phyloP scores from a whole-genome alignment of 2,797 vertebrate genomes.

The Gymnoscopelus braueri region DNA sequence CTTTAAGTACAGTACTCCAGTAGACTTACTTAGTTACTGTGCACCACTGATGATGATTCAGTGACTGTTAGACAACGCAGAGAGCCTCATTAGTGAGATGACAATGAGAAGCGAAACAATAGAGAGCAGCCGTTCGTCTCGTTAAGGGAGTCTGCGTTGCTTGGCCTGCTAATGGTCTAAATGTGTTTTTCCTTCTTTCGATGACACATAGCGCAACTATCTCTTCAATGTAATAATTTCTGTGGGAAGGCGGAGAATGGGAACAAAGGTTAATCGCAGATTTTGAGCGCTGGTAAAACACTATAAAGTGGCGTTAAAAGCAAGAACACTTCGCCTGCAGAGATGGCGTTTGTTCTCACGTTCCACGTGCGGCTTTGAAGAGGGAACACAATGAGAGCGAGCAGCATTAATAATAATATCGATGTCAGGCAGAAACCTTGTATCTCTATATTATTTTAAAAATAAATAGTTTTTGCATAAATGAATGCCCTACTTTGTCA shows the following conservation, averaged over 20 bases:
- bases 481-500: too few relatives aligned
- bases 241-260: not conserved
- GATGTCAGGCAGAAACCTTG: too few relatives aligned
- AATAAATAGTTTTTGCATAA: too few relatives aligned
- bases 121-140: slow-evolving; percentile 1
- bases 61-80: slow-evolving; percentile 7
- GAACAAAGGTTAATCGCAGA: slow-evolving; percentile 4
- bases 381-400: too few relatives aligned
- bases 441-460: too few relatives aligned
- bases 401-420: too few relatives aligned
- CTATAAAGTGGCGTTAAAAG: too few relatives aligned
- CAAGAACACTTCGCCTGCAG: too few relatives aligned
- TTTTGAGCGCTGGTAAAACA: not conserved
- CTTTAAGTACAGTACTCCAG: too few relatives aligned
- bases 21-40: too few relatives aligned
- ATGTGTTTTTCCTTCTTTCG: not conserved
- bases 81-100: slow-evolving; percentile 27
- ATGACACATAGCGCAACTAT: not conserved
- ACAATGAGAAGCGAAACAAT: slow-evolving; percentile 13
- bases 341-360: too few relatives aligned
- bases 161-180: slow-evolving; percentile 5
- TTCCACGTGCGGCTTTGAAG: too few relatives aligned
- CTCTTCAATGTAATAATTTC: not conserved
- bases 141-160: not conserved
- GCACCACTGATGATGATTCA: slow-evolving; percentile 5